phyloP scores from a whole-genome alignment of 1,140 invertebrate species.

The Rhagoletis zephyria region DNA sequence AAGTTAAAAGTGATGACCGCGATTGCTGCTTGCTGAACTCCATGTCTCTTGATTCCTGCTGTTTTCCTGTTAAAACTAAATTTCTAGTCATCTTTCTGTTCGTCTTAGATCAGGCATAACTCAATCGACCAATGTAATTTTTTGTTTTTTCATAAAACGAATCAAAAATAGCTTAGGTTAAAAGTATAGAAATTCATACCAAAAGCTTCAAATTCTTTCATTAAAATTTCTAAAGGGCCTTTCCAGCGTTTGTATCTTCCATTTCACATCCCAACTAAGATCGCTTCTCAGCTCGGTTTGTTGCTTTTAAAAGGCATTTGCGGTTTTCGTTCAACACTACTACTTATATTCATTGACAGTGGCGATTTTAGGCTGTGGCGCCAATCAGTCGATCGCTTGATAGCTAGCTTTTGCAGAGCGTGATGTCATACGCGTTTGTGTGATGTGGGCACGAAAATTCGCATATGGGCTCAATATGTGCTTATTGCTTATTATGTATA shows the following conservation, averaged over 20 bases:
- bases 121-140: no score
- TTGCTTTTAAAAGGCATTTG: neutral
- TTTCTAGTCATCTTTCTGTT: no score
- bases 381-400: neutral
- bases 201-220: neutral
- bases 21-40: no score
- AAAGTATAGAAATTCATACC: no score
- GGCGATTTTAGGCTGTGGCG: neutral
- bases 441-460: neutral
- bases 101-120: no score
- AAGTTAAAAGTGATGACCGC: no score
- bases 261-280: neutral
- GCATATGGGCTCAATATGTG: conserved; percentile 27
- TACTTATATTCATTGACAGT: neutral
- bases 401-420: neutral
- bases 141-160: no score
- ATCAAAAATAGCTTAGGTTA: no score
- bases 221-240: neutral
- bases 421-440: conserved; percentile 28
- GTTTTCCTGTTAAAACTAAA: no score
- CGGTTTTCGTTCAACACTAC: conserved; percentile 42
- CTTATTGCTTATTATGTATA: neutral
- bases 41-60: no score
- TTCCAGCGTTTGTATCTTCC: neutral
- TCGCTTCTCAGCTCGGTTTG: neutral